These are phyloP conservation scores for Sturnus vulgaris DNA, from an alignment of 2,113 vertebrate genomes.

Conservation along the genomic window DNA sequence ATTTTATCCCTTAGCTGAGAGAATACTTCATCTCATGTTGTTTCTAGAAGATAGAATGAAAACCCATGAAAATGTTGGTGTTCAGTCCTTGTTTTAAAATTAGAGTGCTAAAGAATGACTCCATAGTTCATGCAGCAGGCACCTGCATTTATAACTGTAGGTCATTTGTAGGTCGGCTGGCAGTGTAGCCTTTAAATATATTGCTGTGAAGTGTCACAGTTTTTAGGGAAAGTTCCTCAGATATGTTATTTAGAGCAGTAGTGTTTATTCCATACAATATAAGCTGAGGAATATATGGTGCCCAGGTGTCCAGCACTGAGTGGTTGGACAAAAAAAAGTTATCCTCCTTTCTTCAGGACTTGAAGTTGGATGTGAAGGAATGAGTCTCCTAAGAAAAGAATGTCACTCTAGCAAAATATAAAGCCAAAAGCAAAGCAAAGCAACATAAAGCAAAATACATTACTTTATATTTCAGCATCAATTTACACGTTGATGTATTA, in stretches of 20 bases:
- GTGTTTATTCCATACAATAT: background rate
- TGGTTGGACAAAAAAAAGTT: background rate
- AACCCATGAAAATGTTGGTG: background rate
- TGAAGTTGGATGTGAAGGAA: background rate
- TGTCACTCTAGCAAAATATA: background rate
- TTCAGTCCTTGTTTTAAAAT: background rate
- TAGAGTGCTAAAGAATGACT: background rate
- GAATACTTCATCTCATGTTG: background rate
- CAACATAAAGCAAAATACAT: background rate
- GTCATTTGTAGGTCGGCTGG: background rate
- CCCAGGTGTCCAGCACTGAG: background rate
- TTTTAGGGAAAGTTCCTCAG: background rate
- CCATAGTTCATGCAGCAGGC: fast-evolving
- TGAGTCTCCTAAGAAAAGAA: background rate
- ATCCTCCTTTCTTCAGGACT: background rate
- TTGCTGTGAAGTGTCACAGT: background rate
- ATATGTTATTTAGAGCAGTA: background rate
- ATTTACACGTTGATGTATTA: background rate
- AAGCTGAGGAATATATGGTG: background rate
- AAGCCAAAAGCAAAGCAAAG: background rate
- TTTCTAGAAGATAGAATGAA: background rate
- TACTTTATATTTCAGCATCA: background rate
- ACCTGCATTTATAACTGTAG: background rate
- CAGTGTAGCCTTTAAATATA: background rate
- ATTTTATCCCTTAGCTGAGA: background rate